Base-by-base conservation (phyloP, 35 echinoderm and acorn worm species). In the Heliocidaris tuberculata region DNA sequence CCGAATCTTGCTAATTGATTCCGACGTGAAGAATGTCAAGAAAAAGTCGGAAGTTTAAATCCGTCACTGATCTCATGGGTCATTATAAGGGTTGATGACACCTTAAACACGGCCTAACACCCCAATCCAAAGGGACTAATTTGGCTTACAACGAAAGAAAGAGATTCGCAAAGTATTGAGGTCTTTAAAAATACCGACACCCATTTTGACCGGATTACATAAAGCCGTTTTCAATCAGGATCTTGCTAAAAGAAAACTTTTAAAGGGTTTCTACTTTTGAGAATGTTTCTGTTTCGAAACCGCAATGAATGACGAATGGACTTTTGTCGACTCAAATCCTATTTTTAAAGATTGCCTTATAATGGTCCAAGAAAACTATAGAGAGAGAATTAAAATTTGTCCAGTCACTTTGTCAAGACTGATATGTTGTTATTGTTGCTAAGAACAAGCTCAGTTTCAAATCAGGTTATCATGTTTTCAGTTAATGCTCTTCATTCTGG, bases 11-110 rank as follows among this genome's bases (percentile, higher is more conserved):
- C 65, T 78, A 78, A 78, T 78, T 78, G 65, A 78, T 78, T 19
- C 65, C 6, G 65, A 78, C 65, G 65, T 21, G 7, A 78, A 78
- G 65, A 78, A 78, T 78, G 65, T 78, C 65, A 7, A 78, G 65
- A 78, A 78, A 78, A 78, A 78, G 65, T 78, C 65, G 65, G 65
- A n/a, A 78, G 65, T 78, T 78, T 78, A n/a, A 78, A 78, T 78
- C 65, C 65, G 65, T 78, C 65, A 78, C 4, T 78, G 65, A 24
- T 78, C 65, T 78, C 27, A 78, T 27, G 15, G 65, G 65, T 78
- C 65, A 78, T 78, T 78, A 78, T 24, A 78, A 78, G 65, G 65
- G 65, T 78, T 78, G 7, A 78, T 24, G 65, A 78, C 65, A 78
- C 65, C 65, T 78, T 78, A 78, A 52, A 70, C 60, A 78, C 15